Base-by-base conservation (phyloP, 2,797 vertebrate genomes). In the Heteromormyrus szaboi region DNA sequence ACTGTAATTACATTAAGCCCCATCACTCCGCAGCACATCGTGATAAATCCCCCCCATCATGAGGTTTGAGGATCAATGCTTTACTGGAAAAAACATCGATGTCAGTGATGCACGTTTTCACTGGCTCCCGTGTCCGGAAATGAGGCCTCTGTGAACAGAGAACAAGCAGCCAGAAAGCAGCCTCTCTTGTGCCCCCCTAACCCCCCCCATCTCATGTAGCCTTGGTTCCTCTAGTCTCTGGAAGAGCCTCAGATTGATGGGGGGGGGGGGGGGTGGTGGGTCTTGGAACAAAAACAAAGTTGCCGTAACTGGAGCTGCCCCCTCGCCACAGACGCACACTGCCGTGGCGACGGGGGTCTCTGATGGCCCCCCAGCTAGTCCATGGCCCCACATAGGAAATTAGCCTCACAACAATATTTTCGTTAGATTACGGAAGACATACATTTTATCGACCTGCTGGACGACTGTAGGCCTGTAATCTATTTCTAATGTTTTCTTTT, bases 341-440 rank as follows among this genome's bases (percentile, higher is more conserved):
- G 90, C 93, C 86, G 51, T 90, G 93, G 93, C 92, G 89, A 50
- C 2, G 0, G 51, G 2, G 17, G 37, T 92, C 95, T 95, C 95
- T 96, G 29, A 19, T 17, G 72, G 2, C 17, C 12, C 68, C 68
- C 14, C 41, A 0, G 14, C 14, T 79, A 17, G 4, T 41, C 72
- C 72, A 94, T 95, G 95, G 95, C 95, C 95, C 94, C 94, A 91
- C 91, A 94, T 94, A 96, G 97, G 96, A 97, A 98, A 97, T 98
- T 94, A 97, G 96, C 91, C 94, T 94, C 95, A 94, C 56, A 92
- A 96, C 95, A 97, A 97, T 97, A 97, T 97, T 98, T 97, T 96
- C 93, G 90, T 95, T 96, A 96, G 96, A 97, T 97, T 97, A 96
- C 93, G 94, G 91, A 94, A 94, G 94, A 95, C 94, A 94, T 93